phyloP scores from a whole-genome alignment of 1,140 invertebrate genomes.

The Idris sp. region DNA sequence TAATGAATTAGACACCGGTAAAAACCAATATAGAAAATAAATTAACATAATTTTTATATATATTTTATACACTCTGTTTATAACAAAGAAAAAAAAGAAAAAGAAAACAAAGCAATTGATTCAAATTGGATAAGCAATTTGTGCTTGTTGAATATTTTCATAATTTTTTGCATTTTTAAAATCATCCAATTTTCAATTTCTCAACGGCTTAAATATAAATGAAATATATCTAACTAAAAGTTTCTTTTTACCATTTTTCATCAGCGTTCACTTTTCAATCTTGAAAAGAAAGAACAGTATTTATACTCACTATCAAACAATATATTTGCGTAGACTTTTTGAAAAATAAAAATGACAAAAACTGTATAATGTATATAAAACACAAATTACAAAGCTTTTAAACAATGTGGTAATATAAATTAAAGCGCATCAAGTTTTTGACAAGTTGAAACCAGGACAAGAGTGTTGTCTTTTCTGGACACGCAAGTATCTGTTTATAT shows the following conservation, averaged over 20 bases:
- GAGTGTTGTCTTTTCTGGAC: constrained; percentile 30
- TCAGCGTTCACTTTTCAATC: too few species aligned
- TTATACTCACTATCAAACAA: constrained; percentile 3
- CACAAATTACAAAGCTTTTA: constrained; percentile 34
- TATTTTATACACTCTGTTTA: constrained; percentile 43
- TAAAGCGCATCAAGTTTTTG: constrained; percentile 17
- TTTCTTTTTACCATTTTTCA: constrained; percentile 41
- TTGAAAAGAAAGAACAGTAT: constrained; percentile 4
- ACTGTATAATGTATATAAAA: constrained; percentile 37
- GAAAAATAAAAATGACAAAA: background rate
- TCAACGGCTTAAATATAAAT: constrained; percentile 7
- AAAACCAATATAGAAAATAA: constrained; percentile 9
- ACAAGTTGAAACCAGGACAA: constrained; percentile 49
- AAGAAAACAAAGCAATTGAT: too few species aligned
- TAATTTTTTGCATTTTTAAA: constrained; percentile 5
- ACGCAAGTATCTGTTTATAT: constrained; percentile 6
- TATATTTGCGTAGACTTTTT: constrained; percentile 15
- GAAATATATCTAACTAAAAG: constrained; percentile 16
- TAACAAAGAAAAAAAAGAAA: constrained; percentile 7
- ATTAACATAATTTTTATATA: constrained; percentile 38
- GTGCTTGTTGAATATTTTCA: constrained; percentile 20
- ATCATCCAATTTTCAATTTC: background rate
- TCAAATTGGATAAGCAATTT: constrained; percentile 7
- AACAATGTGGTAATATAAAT: constrained; percentile 25
- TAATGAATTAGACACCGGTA: constrained; percentile 8